Conservation (phyloP, 2,888 invertebrate species). For the Himalopsyche tibetana region DNA sequence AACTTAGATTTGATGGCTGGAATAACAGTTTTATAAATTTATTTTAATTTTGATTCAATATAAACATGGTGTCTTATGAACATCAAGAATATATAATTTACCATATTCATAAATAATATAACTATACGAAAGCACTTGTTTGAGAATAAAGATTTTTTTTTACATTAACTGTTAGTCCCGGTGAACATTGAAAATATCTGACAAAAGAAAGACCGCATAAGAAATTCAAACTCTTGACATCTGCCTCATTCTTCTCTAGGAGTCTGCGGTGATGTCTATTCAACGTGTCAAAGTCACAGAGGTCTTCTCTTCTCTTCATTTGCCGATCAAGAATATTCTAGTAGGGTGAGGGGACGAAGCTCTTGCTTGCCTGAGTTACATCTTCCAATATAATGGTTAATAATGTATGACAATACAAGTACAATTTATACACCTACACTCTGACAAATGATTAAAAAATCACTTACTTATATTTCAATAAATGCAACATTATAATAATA, state of each 20-base stretch:
- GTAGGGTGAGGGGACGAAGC: neutral
- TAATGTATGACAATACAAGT: neutral
- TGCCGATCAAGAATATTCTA: constrained; percentile 39
- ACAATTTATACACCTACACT: neutral
- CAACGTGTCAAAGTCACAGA: constrained; percentile 47
- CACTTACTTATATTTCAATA: no score
- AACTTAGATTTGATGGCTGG: no score
- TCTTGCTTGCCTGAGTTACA: constrained; percentile 11
- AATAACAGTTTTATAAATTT: no score
- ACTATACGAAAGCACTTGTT: no score
- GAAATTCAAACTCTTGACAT: constrained; percentile 39
- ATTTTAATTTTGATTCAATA: no score
- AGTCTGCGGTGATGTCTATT: constrained; percentile 44
- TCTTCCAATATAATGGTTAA: neutral
- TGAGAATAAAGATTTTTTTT: no score
- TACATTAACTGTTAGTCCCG: no score
- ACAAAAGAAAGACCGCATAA: constrained; percentile 32
- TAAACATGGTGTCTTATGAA: no score
- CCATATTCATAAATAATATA: no score
- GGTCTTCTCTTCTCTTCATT: constrained; percentile 41
- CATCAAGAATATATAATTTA: no score
- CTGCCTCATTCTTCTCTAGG: neutral
- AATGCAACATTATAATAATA: no score
- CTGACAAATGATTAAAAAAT: no score
- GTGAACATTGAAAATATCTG: constrained; percentile 19